phyloP scores from a whole-genome alignment of 2,797 vertebrate genomes.

The Rousettus madagascariensis region DNA sequence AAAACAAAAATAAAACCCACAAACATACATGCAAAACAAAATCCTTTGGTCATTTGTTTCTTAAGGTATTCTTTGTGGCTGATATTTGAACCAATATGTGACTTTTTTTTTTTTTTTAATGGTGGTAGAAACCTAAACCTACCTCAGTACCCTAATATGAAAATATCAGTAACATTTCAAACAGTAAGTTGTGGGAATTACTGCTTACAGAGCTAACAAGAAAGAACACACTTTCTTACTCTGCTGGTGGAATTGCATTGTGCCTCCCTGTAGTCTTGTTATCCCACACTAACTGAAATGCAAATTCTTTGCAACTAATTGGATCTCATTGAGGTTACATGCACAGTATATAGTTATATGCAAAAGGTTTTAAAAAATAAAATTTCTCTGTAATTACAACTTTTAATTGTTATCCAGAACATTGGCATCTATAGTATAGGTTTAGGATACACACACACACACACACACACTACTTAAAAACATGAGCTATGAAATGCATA shows the following conservation, averaged over 20 bases:
- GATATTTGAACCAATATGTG: slow-evolving; percentile 72
- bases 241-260: slow-evolving; percentile 82
- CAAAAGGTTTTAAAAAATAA: slow-evolving; percentile 82
- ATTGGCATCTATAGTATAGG: slow-evolving; percentile 55
- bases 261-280: slow-evolving; percentile 86
- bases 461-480: slow-evolving; percentile 67
- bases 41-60: slow-evolving; percentile 32
- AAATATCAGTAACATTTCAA: slow-evolving; percentile 85
- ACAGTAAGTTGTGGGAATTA: slow-evolving; percentile 84
- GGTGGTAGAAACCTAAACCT: not conserved
- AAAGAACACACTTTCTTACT: slow-evolving; percentile 81
- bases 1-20: not conserved
- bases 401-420: slow-evolving; percentile 82
- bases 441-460: slow-evolving; percentile 11
- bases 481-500: slow-evolving; percentile 76
- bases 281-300: slow-evolving; percentile 87
- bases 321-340: slow-evolving; percentile 84
- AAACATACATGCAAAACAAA: slow-evolving; percentile 35
- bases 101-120: slow-evolving; percentile 60
- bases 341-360: slow-evolving; percentile 82
- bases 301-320: slow-evolving; percentile 87
- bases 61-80: slow-evolving; percentile 64
- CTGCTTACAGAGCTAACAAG: slow-evolving; percentile 80
- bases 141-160: slow-evolving; percentile 76
- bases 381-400: slow-evolving; percentile 83